Base-by-base conservation (phyloP, 2,888 invertebrate species). In the Pachydiplax longipennis region DNA sequence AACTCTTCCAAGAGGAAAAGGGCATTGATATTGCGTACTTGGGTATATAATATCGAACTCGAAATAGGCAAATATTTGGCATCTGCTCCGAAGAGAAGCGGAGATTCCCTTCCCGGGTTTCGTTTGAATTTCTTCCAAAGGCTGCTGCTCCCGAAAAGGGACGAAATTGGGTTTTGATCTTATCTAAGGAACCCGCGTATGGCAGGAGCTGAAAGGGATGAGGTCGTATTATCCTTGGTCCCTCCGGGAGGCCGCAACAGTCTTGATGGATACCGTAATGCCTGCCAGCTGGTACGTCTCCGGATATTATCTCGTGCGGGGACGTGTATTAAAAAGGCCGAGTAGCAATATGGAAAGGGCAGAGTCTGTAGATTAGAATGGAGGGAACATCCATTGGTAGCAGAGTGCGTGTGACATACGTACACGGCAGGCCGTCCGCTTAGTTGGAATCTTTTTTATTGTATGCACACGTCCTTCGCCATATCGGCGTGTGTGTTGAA, bases 301-400 rank as follows among this genome's bases (percentile, higher is more conserved):
- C 61, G 87, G 87, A 87, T 87, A 87, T 87, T 87, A 87, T 87
- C 87, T 87, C 61, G 65, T 37, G 35, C 37, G 61, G 87, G 87
- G 37, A 87, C 37, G 40, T 61, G 61, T 87, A 87, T 87, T 87
- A 87, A 87, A 83, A 87, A 87, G 61, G 37, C n/a, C 37, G 37
- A 61, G 87, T 37, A 25, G 87, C 31, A 61, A 87, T 87, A 65
- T 87, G 37, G 82, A 37, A 61, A 87, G 61, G 73, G 73, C 13
- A 73, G 25, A 31, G 73, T n/a, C 25, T 6, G 73, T 58, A 35
- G 58, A 35, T n/a, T 53, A 58, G 58, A 53, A 31, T n/a, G 53
- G 35, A 61, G 31, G 61, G 82, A 31, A 61, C n/a, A 87, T 61
- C 61, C 61, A 87, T 35, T 22, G 35, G 87, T 35, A 58, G 37